Percentiles rank a stretch among this genome's conserved stretches.
phyloP scores from a whole-genome alignment of 2,113 vertebrate species.

The Hippocampus mohnikei region DNA sequence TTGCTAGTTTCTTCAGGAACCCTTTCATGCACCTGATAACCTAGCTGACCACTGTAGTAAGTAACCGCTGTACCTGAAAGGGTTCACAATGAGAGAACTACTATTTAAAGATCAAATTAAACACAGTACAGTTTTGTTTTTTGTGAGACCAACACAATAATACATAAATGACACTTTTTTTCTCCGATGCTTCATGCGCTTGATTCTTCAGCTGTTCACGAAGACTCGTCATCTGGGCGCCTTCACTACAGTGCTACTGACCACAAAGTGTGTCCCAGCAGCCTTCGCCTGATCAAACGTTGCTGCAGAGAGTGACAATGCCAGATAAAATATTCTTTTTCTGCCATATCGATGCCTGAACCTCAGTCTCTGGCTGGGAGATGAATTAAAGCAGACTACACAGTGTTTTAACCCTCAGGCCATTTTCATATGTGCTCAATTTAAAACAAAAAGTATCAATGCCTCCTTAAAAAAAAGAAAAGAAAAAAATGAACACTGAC shows the following conservation, averaged over 20 bases:
- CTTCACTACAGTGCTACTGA: conserved; percentile 54
- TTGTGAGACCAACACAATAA: neutral
- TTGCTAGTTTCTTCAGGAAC: neutral
- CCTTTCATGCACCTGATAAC: too few species aligned
- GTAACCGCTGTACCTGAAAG: too few species aligned
- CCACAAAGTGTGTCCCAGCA: conserved; percentile 61
- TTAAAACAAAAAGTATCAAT: conserved; percentile 30
- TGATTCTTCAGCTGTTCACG: conserved; percentile 18
- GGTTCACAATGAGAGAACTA: too few species aligned
- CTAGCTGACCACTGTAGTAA: too few species aligned
- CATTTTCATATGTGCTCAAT: conserved; percentile 46
- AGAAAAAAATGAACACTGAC: conserved; percentile 49
- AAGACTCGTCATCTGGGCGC: conserved; percentile 31
- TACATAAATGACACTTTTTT: neutral
- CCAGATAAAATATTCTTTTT: conserved; percentile 69
- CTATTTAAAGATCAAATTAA: too few species aligned
- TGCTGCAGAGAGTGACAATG: conserved; percentile 62
- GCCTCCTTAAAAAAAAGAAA: conserved; percentile 39
- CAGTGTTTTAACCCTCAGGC: conserved; percentile 63
- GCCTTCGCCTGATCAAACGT: conserved; percentile 44
- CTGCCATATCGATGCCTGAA: conserved; percentile 43
- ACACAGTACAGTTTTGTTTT: too few species aligned
- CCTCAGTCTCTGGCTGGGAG: conserved; percentile 52
- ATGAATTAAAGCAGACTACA: conserved; percentile 67
- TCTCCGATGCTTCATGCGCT: conserved; percentile 13